Base-by-base conservation (phyloP, 2,113 vertebrate species). In the Triplophysa siluroides region DNA sequence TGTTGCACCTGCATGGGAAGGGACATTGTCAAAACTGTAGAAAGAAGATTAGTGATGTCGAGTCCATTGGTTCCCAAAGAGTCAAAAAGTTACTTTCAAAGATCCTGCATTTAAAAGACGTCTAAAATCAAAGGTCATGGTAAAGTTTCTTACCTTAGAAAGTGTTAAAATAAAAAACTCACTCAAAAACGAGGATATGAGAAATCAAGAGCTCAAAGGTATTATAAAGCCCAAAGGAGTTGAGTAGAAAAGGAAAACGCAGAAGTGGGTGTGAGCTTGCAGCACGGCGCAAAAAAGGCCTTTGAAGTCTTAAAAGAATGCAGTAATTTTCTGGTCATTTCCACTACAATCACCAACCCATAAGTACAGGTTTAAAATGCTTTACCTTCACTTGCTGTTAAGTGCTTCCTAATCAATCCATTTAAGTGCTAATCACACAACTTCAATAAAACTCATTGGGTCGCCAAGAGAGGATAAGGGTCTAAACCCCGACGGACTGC, bases 321-420 rank as follows among this genome's bases (percentile, higher is more conserved):
- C 63, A 12, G 69, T 72, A 63, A 83, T 82, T 84, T 79, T 83
- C 69, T 68, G 54, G 62, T 80, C 54, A 67, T 83, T 78, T 81
- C 63, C 78, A 70, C 78, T 65, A 80, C 82, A 74, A 60, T 78
- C 62, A 71, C 26, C 38, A 45, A 52, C 81, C 76, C 43, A 54
- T 84, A 81, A 81, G 78, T 80, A 50, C 79, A 64, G 78, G 69
- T 76, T 83, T 81, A 81, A 84, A 79, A 72, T 74, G 47, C 62
- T 66, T 72, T 58, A 73, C 65, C 78, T 87, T 76, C 41, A 76
- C 62, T 70, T 74, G 75, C 47, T 45, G 41, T 19, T 33, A 77
- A 80, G 64, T 84, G 8, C 62, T 29, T 76, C 23, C 29, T 26
- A 69, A 64, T 69, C 72, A 78, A 79, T 77, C 50, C 21, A 52